Evolutionary conservation across 1,140 invertebrate genomes (phyloP).

Genomic region (Diabrotica undecimpunctata): DNA sequence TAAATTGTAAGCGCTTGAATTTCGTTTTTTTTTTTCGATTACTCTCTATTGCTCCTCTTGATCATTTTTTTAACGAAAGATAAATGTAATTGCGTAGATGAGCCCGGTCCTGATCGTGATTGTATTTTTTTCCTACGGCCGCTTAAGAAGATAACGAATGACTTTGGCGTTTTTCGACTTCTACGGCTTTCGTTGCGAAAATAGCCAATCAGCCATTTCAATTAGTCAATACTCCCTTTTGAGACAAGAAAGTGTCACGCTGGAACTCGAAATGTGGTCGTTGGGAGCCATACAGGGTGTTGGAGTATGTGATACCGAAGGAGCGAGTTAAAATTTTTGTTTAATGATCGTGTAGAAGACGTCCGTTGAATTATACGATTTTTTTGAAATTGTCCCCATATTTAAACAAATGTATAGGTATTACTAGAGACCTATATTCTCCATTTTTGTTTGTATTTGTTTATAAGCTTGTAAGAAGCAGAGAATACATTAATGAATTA

Average conservation of each 20-base stretch:
- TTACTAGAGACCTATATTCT: too few relatives aligned
- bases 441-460: too few relatives aligned
- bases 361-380: too few relatives aligned
- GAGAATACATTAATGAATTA: too few relatives aligned
- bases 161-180: background rate
- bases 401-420: too few relatives aligned
- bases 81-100: background rate
- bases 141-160: background rate
- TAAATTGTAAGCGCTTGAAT: too few relatives aligned
- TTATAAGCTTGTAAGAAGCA: too few relatives aligned
- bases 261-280: constrained; percentile 3
- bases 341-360: background rate
- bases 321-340: background rate
- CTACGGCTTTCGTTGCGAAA: background rate
- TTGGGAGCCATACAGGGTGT: constrained; percentile 1
- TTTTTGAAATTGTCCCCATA: too few relatives aligned
- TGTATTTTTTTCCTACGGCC: background rate
- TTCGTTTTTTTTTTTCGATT: too few relatives aligned
- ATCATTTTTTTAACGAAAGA: too few relatives aligned
- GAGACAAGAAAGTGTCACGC: background rate
- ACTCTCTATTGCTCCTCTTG: too few relatives aligned
- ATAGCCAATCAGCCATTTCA: constrained; percentile 5
- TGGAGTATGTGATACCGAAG: background rate
- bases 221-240: constrained; percentile 4
- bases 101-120: background rate